Base-by-base conservation (phyloP, 2,797 vertebrate species). In the Poeciliopsis presidionis region DNA sequence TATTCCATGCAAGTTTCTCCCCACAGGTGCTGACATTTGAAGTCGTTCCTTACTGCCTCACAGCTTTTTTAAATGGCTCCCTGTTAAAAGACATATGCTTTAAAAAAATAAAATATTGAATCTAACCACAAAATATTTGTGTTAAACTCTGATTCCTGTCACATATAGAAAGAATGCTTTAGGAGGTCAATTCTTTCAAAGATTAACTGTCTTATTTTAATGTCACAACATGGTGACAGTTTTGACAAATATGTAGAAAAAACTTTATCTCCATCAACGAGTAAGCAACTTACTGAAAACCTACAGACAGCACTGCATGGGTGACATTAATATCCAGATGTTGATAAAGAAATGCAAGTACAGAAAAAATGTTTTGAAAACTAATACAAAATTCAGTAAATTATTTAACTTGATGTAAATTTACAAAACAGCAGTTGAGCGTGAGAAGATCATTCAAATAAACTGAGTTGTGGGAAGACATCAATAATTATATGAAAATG, bases 1-100 rank as follows among this genome's bases (percentile, higher is more conserved):
- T 53, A 49, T 75, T 74, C 55, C 7, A 72, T 80, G 81, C 72
- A 53, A 33, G 36, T 80, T 85, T 77, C 72, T 86, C 13, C n/a
- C n/a, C 36, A 59, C 30, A 73, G 73, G 63, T 57, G 36, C 25
- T 82, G 69, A 77, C 46, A 75, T 82, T 79, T 83, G 25, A 83
- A 79, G 61, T 61, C 36, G 1, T 69, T 81, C 43, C 55, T 53
- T 46, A n/a, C 13, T 77, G 72, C 47, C 61, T 76, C 30, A 80
- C 57, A 70, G 28, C 43, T 53, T 33, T n/a, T 28, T 84, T 43
- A 67, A 51, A 72, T 53, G 20, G 13, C 46, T 59, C n/a, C 45
- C 33, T 36, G 41, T 55, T 73, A 69, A 82, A 75, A 59, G 39
- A 75, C 75, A 77, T 22, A 43, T 75, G n/a, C 14, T 47, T 77